Base-by-base conservation (phyloP, 2,113 vertebrate genomes). In the Rhinopithecus roxellana region DNA sequence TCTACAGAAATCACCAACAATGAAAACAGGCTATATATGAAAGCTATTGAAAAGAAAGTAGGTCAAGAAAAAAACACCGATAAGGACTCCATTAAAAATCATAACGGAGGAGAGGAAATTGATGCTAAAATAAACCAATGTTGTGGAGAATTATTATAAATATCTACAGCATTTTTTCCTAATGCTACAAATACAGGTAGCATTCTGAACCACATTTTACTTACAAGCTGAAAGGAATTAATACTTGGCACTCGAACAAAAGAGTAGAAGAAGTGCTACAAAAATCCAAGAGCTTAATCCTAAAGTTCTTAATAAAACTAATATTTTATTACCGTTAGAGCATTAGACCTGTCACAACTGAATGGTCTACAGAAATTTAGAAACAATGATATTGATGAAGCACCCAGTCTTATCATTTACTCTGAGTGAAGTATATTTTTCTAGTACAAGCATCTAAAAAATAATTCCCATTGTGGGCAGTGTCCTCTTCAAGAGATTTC, bases 1-100 rank as follows among this genome's bases (percentile, higher is more conserved):
- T 40, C 23, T 90, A 74, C 70, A 93, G 86, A 74, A 90, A 88
- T 80, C 83, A 79, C 69, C 69, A 45, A 40, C 55, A 77, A 55
- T 87, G 64, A 96, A 84, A 88, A 74, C 59, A 90, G 13, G 16
- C 50, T 70, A 11, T 88, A 50, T 82, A 40, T 57, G 72, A 93
- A 97, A 92, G 84, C 57, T 78, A 57, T 81, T 69, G 85, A 79
- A 95, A 87, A 69, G 30, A 91, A 97, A 97, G 88, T 96, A 96
- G 95, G 89, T 96, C 92, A 96, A 82, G 35, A 72, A 79, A 92
- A 94, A 78, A 32, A 6, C 22, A 87, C 32, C n/a, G 74, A 13
- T 93, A 88, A 91, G 57, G 18, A 85, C 70, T 93, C 67, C 74
- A 78, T 94, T 95, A 72, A 93, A 95, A 95, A 59, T 88, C 23